phyloP scores from a whole-genome alignment of 2,797 vertebrate species.

The Propithecus deckenii region DNA sequence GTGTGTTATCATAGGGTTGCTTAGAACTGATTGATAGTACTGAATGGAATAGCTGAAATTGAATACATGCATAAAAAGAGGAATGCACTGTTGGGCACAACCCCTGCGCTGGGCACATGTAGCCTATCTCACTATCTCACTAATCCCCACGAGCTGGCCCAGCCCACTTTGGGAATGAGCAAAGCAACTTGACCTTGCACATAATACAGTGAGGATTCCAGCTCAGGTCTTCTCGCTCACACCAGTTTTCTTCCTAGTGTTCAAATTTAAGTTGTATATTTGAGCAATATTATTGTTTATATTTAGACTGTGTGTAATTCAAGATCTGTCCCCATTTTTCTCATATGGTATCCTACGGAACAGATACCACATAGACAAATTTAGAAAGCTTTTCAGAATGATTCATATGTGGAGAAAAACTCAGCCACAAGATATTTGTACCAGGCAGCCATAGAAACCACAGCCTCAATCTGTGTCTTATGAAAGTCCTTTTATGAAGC shows the following conservation, averaged over 20 bases:
- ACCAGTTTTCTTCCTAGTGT: neutral
- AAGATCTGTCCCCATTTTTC: neutral
- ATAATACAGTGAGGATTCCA: neutral
- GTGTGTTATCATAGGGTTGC: neutral
- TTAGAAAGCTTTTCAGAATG: slow-evolving; percentile 38
- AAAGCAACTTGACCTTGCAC: neutral
- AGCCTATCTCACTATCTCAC: neutral
- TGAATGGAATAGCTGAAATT: neutral
- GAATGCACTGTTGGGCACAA: neutral
- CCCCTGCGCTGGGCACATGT: neutral
- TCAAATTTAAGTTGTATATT: neutral
- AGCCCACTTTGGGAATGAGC: neutral
- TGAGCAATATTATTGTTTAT: neutral
- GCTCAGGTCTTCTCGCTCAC: neutral
- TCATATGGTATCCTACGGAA: neutral
- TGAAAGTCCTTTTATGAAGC: slow-evolving; percentile 28
- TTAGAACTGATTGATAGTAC: neutral
- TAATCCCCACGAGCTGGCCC: neutral
- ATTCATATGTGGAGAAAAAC: slow-evolving; percentile 21
- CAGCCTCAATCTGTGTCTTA: neutral
- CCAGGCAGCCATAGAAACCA: slow-evolving; percentile 43
- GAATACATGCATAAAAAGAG: neutral
- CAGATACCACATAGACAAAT: neutral
- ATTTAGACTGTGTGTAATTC: neutral
- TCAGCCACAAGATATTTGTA: neutral